Percentiles rank a stretch among this genome's conserved stretches.
phyloP scores from a whole-genome alignment of 2,888 invertebrate species.

The Coleophora deauratella region DNA sequence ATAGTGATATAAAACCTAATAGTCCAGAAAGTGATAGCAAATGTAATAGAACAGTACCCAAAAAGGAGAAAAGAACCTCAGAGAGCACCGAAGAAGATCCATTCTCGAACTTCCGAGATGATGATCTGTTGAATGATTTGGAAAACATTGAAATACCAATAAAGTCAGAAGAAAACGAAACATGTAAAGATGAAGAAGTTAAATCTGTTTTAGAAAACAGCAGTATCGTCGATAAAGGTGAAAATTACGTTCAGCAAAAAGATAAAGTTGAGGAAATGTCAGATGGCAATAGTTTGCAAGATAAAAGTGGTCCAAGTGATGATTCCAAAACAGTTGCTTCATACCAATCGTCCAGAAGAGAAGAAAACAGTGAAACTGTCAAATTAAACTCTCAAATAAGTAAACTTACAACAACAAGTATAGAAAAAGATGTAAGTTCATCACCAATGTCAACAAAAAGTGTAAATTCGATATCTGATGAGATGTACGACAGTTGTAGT shows the following conservation, averaged over 20 bases:
- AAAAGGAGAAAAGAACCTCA: constrained; percentile 10
- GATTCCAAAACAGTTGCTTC: no score
- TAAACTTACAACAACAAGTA: constrained; percentile 7
- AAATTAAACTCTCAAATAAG: constrained; percentile 11
- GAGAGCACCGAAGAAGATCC: constrained; percentile 28
- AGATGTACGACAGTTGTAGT: constrained; percentile 5
- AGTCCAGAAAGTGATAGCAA: no score
- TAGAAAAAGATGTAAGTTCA: background rate
- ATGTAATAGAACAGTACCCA: no score
- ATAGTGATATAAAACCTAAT: no score
- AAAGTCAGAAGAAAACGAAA: constrained; percentile 6
- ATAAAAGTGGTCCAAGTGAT: no score
- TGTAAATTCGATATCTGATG: constrained; percentile 2
- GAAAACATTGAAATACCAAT: constrained; percentile 46
- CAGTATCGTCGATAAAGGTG: no score
- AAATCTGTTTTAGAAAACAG: background rate
- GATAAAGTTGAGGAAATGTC: no score
- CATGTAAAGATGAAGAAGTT: background rate
- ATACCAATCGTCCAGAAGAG: no score
- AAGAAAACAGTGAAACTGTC: no score
- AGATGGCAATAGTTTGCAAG: no score
- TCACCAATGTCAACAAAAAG: constrained; percentile 12
- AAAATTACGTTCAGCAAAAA: no score
- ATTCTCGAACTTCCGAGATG: constrained; percentile 31
- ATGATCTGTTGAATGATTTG: constrained; percentile 34